phyloP scores from a whole-genome alignment of 92 coral and sea anemone species.

The Epizoanthus stellaris region DNA sequence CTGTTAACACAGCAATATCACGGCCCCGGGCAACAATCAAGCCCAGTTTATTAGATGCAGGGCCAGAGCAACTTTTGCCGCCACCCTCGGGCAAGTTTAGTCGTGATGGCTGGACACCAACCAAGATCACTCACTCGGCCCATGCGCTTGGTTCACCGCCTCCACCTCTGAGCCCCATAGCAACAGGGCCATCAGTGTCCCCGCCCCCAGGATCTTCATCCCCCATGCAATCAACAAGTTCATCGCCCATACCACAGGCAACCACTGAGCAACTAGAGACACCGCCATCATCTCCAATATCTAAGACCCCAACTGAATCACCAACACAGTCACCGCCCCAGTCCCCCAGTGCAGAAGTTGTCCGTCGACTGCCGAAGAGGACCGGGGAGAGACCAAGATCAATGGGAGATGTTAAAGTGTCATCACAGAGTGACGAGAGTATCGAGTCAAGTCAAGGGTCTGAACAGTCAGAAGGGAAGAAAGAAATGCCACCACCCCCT shows the following conservation, averaged over 20 bases:
- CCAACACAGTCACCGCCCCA: slow-evolving; percentile 40
- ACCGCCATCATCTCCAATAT: slow-evolving; percentile 30
- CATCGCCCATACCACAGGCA: slow-evolving; percentile 26
- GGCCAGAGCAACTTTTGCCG: slow-evolving; percentile 85
- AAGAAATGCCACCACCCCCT: slow-evolving; percentile 81
- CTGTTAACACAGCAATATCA: slow-evolving; percentile 66
- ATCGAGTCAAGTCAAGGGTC: slow-evolving; percentile 69
- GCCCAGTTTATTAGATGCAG: slow-evolving; percentile 74
- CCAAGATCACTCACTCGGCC: slow-evolving; percentile 31
- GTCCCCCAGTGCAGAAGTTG: slow-evolving; percentile 40
- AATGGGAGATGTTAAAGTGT: slow-evolving; percentile 78
- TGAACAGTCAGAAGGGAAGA: slow-evolving; percentile 71
- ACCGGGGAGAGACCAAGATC: slow-evolving; percentile 76
- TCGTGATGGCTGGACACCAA: slow-evolving; percentile 76
- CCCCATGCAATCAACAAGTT: background rate
- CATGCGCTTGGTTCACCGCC: slow-evolving; percentile 34
- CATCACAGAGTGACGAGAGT: slow-evolving; percentile 61
- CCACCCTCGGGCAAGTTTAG: slow-evolving; percentile 87
- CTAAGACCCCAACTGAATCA: slow-evolving; percentile 16
- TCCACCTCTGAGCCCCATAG: slow-evolving; percentile 43
- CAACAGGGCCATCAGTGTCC: slow-evolving; percentile 27
- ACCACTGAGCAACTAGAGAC: slow-evolving; percentile 1
- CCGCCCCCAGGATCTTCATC: slow-evolving; percentile 39
- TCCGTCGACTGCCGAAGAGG: slow-evolving; percentile 51
- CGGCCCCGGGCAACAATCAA: slow-evolving; percentile 81